Conservation (phyloP, 2,888 invertebrate genomes). For the Chymomyza caudatula region DNA sequence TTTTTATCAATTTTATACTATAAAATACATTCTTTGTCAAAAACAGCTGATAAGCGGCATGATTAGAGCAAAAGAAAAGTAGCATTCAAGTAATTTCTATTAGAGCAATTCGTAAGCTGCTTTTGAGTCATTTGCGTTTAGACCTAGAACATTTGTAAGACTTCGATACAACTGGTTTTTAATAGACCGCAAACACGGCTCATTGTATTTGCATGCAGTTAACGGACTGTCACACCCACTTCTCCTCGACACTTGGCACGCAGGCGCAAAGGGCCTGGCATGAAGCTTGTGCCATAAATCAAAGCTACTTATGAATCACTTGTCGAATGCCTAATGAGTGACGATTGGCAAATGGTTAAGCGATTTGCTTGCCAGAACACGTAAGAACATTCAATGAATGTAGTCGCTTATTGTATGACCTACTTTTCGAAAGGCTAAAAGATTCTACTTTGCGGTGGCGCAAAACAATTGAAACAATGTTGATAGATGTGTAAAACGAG, state of each 20-base stretch:
- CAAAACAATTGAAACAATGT: too few species aligned
- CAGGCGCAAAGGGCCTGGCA: not conserved
- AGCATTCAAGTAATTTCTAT: not conserved
- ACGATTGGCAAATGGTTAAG: conserved; percentile 24
- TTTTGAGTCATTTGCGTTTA: not conserved
- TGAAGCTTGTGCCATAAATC: conserved; percentile 54
- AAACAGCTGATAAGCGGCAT: not conserved
- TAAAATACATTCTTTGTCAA: not conserved
- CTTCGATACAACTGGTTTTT: conserved; percentile 37
- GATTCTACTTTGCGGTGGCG: not conserved
- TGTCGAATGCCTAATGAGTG: conserved; percentile 53
- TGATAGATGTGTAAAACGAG: too few species aligned
- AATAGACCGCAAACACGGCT: not conserved
- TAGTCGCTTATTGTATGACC: not conserved
- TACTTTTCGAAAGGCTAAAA: not conserved
- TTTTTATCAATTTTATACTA: not conserved
- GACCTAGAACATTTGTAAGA: not conserved
- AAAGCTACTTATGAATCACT: conserved; percentile 59
- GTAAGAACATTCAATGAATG: conserved; percentile 16
- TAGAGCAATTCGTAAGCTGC: too few species aligned
- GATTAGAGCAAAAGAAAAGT: not conserved
- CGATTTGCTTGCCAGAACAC: conserved; percentile 1
- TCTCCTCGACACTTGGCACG: conserved; percentile 4
- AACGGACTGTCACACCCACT: conserved; percentile 39
- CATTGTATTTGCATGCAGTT: conserved; percentile 54